phyloP scores from a whole-genome alignment of 2,888 invertebrate genomes.

The Iphiclides podalirius region DNA sequence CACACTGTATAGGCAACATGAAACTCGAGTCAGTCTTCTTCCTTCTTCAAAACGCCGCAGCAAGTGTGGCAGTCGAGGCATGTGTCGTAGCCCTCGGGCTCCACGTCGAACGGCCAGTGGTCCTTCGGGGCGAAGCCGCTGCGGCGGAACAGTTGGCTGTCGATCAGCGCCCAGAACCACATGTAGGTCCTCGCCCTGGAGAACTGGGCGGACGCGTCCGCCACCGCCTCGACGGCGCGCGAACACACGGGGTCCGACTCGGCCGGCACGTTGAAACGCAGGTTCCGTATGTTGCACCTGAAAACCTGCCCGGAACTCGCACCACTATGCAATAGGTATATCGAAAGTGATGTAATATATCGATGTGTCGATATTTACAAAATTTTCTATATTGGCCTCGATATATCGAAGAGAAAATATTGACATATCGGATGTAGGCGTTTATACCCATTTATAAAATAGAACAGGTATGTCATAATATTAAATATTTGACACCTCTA shows the following conservation, averaged over 20 bases:
- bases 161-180: slow-evolving; percentile 50
- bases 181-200: slow-evolving; percentile 46
- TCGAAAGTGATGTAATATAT: too few species aligned
- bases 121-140: slow-evolving; percentile 43
- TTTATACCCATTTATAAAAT: too few species aligned
- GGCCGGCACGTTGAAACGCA: slow-evolving; percentile 50
- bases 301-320: too few species aligned
- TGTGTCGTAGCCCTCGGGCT: slow-evolving; percentile 29
- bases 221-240: slow-evolving; percentile 53
- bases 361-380: too few species aligned
- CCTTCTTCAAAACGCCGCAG: slow-evolving; percentile 31
- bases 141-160: slow-evolving; percentile 46
- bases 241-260: slow-evolving; percentile 49
- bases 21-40: background rate
- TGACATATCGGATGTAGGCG: too few species aligned
- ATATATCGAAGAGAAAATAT: too few species aligned
- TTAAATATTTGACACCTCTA: too few species aligned
- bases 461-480: too few species aligned
- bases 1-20: background rate
- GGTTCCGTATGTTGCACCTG: slow-evolving; percentile 59
- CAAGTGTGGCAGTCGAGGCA: slow-evolving; percentile 39
- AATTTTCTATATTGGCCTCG: too few species aligned
- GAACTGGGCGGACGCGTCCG: slow-evolving; percentile 44
- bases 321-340: too few species aligned
- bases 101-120: slow-evolving; percentile 41